Evolutionary conservation across 2,797 vertebrate genomes (phyloP).

Genomic region (Garrulus glandarius): DNA sequence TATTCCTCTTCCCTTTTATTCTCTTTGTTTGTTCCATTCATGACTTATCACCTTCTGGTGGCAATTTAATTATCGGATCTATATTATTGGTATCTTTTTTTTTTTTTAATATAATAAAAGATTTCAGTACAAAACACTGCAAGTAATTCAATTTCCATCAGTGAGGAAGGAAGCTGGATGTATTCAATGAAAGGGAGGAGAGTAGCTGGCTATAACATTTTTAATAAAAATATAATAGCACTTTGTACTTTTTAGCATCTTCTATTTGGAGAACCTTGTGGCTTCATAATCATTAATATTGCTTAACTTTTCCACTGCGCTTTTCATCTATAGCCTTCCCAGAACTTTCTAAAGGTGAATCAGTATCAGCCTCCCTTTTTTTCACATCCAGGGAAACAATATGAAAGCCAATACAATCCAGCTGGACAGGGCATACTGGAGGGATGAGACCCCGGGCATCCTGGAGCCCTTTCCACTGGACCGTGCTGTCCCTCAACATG

Average conservation of each 20-base stretch:
- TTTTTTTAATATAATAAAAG: slow-evolving; percentile 56
- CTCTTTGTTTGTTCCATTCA: slow-evolving; percentile 68
- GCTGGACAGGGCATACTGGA: background rate
- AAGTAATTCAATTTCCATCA: slow-evolving; percentile 68
- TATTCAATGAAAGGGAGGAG: slow-evolving; percentile 58
- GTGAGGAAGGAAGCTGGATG: slow-evolving; percentile 41
- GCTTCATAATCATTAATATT: slow-evolving; percentile 54
- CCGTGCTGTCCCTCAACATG: fast-evolving
- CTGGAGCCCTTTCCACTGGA: background rate
- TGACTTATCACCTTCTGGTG: slow-evolving; percentile 69
- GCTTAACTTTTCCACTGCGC: background rate
- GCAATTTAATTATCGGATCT: slow-evolving; percentile 71
- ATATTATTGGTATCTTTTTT: slow-evolving; percentile 56
- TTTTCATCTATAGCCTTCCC: slow-evolving; percentile 23
- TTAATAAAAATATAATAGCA: slow-evolving; percentile 65
- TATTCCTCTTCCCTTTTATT: slow-evolving; percentile 63
- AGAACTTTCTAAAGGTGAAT: background rate
- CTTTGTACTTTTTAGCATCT: slow-evolving; percentile 47
- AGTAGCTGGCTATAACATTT: slow-evolving; percentile 47
- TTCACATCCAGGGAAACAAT: background rate
- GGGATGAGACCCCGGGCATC: background rate
- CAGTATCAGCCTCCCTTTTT: background rate
- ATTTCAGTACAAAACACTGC: slow-evolving; percentile 55
- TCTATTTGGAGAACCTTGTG: slow-evolving; percentile 15
- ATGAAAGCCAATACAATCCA: background rate